Evolutionary conservation across 2,888 invertebrate genomes (phyloP), one percentile per base, ranked within the genome.

Genomic region (Trissonchulus sp.): DNA sequence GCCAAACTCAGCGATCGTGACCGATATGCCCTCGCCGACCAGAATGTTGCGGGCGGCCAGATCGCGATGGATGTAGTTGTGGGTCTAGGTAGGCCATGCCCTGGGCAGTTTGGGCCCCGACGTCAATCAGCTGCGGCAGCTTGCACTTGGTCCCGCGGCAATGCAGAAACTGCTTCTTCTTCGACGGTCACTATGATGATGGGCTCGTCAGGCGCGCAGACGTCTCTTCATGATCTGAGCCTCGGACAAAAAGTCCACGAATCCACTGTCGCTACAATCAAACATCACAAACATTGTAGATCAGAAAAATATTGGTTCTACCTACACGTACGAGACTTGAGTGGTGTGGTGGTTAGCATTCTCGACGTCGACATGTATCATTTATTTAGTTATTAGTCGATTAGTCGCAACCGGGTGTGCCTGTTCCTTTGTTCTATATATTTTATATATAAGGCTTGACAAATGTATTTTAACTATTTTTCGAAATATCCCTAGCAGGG

Each of bases 141-240:
- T 95, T 94, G 82, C 97, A 88, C 69, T 90, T 90, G 81, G 94
- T 90, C 48, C 96, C 95, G 88, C 94, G 94, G 77, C 82, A 81
- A 76, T 89, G 89, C 82, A 99, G 88, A 87, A 91, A 97, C 84
- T 98, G 97, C 80, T 99, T 94, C 87, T 95, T 93, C 98, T 99
- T 99, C 79, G 99, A 89, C 99, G 23, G 99, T 99, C 80, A 99
- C 95, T 83, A 99, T 97, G 85, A 97, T 98, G 85, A 99, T 98
- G 8, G 99, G 99, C 86, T 99, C 99, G 85, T 99, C 98, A 84
- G 96, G 91, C 30, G 99, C 99, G 86, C 99, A 99, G 28, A 99
- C 99, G 89, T 87, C 97, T 96, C 87, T 99, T 99, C 99, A 99
- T 99, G 78, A 99, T 98, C 88, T 97, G 95, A 74, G 99, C 99